Base-by-base conservation (phyloP, 2,797 vertebrate genomes). In the Tapirus indicus region DNA sequence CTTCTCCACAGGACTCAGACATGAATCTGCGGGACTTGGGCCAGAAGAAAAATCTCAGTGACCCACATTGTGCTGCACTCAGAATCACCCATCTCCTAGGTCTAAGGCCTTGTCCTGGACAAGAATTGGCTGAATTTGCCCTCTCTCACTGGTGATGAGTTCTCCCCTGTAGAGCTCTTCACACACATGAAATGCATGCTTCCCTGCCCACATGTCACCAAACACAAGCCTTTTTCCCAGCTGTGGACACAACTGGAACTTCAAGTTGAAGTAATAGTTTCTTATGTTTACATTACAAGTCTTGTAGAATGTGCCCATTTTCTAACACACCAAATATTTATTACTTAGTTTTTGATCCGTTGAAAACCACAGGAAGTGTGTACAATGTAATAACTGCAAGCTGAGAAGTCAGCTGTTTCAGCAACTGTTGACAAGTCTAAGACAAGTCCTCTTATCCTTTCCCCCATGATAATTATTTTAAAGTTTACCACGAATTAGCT, bases 311-410 rank as follows among this genome's bases (percentile, higher is more conserved):
- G 8, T 44, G 29, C n/a, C 16, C 44, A 38, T 44, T 64, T 91
- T 92, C n/a, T 58, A 83, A 75, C 7, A 54, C 14, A 89, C 29
- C 2, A 66, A 97, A 91, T 94, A 88, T 62, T 62, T 93, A 68
- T 66, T 32, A 35, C 41, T 54, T 38, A 56, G 44, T 72, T 79
- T 85, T 62, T 82, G 62, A 62, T 52, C 11, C 25, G 1, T 66
- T 72, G 20, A 56, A 91, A 88, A 74, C 10, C 60, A 78, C 69
- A 92, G 84, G 60, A 88, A 96, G 44, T 38, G 20, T 66, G 86
- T 44, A 9, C 11, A 83, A 35, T 44, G 13, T 68, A 49, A 49
- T 62, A 68, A 94, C 74, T 64, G 9, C n/a, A 21, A 23, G 32
- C 1, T 1, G 58, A 77, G 20, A 52, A 2, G 16, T 25, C 18